These are phyloP conservation scores for Remorina albescens DNA, from an alignment of 2,797 vertebrate species.

Conservation along the genomic window DNA sequence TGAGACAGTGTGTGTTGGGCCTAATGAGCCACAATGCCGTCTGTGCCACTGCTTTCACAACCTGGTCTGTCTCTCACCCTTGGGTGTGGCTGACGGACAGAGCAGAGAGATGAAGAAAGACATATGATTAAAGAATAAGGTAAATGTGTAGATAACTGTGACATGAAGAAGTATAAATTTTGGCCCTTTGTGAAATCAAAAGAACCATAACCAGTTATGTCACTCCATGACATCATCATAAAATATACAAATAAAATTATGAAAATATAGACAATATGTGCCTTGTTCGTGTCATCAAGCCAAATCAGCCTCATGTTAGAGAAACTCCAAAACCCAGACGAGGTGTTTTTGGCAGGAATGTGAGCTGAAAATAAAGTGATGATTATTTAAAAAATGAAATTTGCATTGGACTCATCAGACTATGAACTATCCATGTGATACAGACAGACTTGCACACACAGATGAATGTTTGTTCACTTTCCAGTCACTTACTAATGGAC, in stretches of 20 bases:
- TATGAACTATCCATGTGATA: not conserved
- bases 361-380: not conserved
- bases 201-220: no score
- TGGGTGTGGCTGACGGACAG: conserved; percentile 8
- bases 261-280: no score
- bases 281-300: no score
- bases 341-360: not conserved
- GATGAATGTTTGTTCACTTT: not conserved
- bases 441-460: not conserved
- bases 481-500: not conserved
- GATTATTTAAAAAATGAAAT: not conserved
- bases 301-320: not conserved
- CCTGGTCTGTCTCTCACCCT: conserved; percentile 28
- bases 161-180: no score
- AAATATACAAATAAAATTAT: not conserved
- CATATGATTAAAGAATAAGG: not conserved
- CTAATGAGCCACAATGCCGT: conserved; percentile 42
- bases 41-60: conserved; percentile 18
- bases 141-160: not conserved
- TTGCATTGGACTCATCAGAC: no score
- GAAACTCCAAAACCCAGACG: not conserved
- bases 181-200: no score
- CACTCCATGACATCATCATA: no score
- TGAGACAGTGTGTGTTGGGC: conserved; percentile 12
- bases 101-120: not conserved